Base-by-base conservation (phyloP, 2,888 invertebrate genomes). In the Norana najaformis region DNA sequence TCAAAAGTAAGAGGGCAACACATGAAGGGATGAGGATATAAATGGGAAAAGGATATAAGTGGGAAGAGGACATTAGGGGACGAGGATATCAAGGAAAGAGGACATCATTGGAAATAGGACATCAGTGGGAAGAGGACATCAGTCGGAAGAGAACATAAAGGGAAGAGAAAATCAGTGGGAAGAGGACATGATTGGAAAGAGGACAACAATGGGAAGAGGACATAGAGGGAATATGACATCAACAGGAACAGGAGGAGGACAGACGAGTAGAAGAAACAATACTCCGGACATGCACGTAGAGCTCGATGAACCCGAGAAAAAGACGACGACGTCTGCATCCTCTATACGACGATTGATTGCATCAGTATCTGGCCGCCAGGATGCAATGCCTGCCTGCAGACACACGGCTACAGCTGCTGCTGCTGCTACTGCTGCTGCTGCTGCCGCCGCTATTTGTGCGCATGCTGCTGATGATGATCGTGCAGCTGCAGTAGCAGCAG, bases 321-420 rank as follows among this genome's bases (percentile, higher is more conserved):
- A 69, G 69, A 69, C 69, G 69, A 69, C 23, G 23, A 30, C 30
- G 53, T 69, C 69, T n/a, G 69, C 69, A 2, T 69, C 69, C 69
- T 69, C 69, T 69, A n/a, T 69, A 69, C 69, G 69, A 69, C 69
- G 69, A 69, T 69, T 69, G 69, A 69, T 69, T 69, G 69, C 69
- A 69, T 69, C 69, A 6, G 69, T 69, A 69, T 69, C 69, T 69
- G 69, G 69, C 6, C n/a, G 69, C 69, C n/a, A n/a, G n/a, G 69
- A 69, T 69, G 69, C 69, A 14, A n/a, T 47, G 16, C 47, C 47
- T 47, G 47, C 47, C 69, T n/a, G 69, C 69, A 69, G 30, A 6
- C 69, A 69, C 69, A 69, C 69, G 69, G 69, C 69, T 69, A 69
- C 69, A 69, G 69, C 30, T 69, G 69, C 69, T 69, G 69, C 69